Evolutionary conservation across 2,797 vertebrate genomes (phyloP).

Genomic region (Gallirallus australis): DNA sequence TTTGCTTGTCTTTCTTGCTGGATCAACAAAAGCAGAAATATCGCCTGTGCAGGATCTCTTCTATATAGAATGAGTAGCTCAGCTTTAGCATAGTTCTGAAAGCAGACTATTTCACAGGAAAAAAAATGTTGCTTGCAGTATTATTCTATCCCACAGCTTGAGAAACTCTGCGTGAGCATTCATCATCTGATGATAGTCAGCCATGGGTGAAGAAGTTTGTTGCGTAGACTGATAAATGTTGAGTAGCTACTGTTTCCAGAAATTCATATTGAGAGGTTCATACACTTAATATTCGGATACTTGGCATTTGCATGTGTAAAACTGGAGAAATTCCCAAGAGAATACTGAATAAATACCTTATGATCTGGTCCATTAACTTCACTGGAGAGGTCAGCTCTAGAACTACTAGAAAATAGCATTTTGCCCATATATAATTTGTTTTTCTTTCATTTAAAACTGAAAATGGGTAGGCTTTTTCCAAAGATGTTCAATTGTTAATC

Average conservation of each 20-base stretch:
- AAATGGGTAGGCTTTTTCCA: constrained; percentile 10
- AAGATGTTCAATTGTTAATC: constrained; percentile 13
- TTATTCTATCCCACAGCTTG: constrained; percentile 1
- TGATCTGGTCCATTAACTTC: constrained; percentile 62
- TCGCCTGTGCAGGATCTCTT: background rate
- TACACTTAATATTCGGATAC: background rate
- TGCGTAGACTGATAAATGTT: constrained; percentile 26
- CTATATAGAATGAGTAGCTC: constrained; percentile 30
- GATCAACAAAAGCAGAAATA: constrained; percentile 63
- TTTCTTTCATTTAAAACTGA: constrained; percentile 24
- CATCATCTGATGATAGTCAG: background rate
- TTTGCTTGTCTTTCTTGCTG: constrained; percentile 52
- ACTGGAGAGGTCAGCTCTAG: constrained; percentile 36
- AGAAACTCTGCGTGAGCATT: constrained; percentile 23
- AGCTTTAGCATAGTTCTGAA: background rate
- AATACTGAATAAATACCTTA: constrained; percentile 55
- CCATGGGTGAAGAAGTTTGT: constrained; percentile 11
- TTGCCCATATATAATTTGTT: constrained; percentile 8
- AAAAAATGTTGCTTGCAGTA: background rate
- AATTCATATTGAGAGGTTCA: constrained; percentile 18
- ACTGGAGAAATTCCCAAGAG: constrained; percentile 16
- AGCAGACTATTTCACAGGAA: background rate
- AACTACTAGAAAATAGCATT: constrained; percentile 32
- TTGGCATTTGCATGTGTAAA: constrained; percentile 25
- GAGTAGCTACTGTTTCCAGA: constrained; percentile 44